phyloP scores from a whole-genome alignment of 1,140 invertebrate species.

The Coenobita brevimanus region DNA sequence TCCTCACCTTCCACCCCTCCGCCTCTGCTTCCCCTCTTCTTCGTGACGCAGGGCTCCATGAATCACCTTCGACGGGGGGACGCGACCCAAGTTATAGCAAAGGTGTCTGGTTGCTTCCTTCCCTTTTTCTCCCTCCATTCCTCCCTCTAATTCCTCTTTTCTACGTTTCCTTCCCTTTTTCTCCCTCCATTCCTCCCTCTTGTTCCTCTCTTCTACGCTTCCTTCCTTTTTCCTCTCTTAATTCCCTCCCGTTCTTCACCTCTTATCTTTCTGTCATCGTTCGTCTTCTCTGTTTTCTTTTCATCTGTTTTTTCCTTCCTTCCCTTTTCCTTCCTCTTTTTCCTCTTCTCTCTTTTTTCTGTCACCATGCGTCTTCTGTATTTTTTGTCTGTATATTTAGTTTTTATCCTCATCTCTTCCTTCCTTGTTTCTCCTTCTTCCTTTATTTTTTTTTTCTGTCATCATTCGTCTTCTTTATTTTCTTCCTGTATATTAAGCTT shows the following conservation, averaged over 20 bases:
- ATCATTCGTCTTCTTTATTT: background rate
- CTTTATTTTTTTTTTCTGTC: background rate
- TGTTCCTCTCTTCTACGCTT: background rate
- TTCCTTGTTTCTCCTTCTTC: background rate
- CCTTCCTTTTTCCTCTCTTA: background rate
- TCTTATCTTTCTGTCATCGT: background rate
- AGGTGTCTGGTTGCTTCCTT: background rate
- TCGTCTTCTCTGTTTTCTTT: background rate
- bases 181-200: no score
- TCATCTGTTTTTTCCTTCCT: background rate
- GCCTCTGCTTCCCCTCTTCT: background rate
- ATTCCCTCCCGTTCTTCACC: background rate
- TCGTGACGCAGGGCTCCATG: background rate
- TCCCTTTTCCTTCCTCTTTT: background rate
- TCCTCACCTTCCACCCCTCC: background rate
- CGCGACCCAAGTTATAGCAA: slow-evolving; percentile 1
- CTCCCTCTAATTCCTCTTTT: no score
- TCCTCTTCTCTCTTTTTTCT: background rate
- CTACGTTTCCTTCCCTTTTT: no score
- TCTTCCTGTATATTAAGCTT: no score
- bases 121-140: background rate
- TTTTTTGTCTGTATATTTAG: background rate
- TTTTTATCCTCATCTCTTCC: background rate
- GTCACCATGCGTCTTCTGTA: background rate
- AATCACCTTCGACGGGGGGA: background rate